Base-by-base conservation (phyloP, 37 sponge, comb jelly and placozoan genomes). In the Beroe forskalii region DNA sequence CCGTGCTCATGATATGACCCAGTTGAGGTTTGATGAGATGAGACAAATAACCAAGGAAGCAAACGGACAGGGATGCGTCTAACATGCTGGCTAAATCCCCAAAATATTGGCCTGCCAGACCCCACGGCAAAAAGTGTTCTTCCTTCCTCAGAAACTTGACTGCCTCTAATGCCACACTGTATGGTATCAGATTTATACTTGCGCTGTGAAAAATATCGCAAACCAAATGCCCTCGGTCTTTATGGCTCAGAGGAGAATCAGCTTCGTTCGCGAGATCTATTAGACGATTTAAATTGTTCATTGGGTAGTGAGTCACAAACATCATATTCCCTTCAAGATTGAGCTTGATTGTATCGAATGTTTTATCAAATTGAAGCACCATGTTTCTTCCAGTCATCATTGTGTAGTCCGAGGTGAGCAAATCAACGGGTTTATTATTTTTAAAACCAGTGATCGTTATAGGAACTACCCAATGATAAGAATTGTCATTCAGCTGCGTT, bases 291-390 rank as follows among this genome's bases (percentile, higher is more conserved):
- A 41, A 37, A 4, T 44, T 23, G 1, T 35, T 19, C 38, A 0
- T 24, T 2, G 86, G 40, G 55, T 80, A 80, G 25, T 80, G 86
- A 9, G 86, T 80, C 25, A 80, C 86, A 38, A 28, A 80, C 48
- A 80, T 41, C 25, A 33, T 24, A 12, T 25, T 41, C 23, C 86
- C 86, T 22, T 80, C 86, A 4, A 12, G 20, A 48, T 80, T 80
- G 28, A 80, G 86, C 27, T 80, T 80, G 9, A 80, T 41, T 27
- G 25, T 33, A 8, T 41, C 24, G 55, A 80, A 80, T 27, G 24
- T 12, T 44, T 43, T 43, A 2, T 33, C 38, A 12, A 48, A 12
- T n/a, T 32, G 40, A 3, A 80, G 44, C 19, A 44, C 55, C 55
- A 80, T 41, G 40, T 41, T 37, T 44, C 42, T 80, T 30, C 40